These are phyloP conservation scores for Eupithecia pulchellata DNA, from an alignment of 2,888 invertebrate genomes.

Conservation along the genomic window DNA sequence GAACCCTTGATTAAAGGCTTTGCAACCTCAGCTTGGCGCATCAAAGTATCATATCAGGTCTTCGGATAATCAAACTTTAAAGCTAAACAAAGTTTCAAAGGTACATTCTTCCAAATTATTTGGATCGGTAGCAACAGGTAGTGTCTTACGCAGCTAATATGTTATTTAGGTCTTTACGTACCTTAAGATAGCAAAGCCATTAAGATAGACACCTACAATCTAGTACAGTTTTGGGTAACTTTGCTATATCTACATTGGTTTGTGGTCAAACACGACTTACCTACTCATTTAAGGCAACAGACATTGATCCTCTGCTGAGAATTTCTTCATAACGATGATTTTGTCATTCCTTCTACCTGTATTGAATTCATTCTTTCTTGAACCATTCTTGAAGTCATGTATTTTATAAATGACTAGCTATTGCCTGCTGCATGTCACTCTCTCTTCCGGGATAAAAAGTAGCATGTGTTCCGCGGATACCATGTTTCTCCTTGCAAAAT, in stretches of 20 bases:
- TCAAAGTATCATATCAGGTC: too few relatives aligned
- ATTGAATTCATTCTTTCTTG: neutral
- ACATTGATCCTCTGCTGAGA: neutral
- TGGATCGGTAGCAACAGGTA: neutral
- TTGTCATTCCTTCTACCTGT: too few relatives aligned
- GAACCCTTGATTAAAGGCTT: neutral
- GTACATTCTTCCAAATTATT: neutral
- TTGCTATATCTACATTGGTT: neutral
- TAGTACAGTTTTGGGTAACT: conserved; percentile 14
- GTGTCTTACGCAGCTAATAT: conserved; percentile 1
- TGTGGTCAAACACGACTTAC: conserved; percentile 2
- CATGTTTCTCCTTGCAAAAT: neutral
- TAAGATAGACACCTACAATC: conserved; percentile 58
- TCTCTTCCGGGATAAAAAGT: neutral
- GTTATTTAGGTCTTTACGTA: conserved; percentile 58
- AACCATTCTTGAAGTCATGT: neutral
- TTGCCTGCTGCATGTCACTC: neutral
- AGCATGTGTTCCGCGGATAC: neutral
- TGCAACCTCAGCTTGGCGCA: neutral
- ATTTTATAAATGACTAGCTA: neutral
- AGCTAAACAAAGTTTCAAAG: neutral
- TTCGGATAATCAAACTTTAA: neutral
- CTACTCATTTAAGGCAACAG: neutral
- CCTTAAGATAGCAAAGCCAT: conserved; percentile 66
- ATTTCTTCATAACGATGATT: neutral